phyloP scores from a whole-genome alignment of 2,797 vertebrate genomes.

The Micrastur ruficollis region DNA sequence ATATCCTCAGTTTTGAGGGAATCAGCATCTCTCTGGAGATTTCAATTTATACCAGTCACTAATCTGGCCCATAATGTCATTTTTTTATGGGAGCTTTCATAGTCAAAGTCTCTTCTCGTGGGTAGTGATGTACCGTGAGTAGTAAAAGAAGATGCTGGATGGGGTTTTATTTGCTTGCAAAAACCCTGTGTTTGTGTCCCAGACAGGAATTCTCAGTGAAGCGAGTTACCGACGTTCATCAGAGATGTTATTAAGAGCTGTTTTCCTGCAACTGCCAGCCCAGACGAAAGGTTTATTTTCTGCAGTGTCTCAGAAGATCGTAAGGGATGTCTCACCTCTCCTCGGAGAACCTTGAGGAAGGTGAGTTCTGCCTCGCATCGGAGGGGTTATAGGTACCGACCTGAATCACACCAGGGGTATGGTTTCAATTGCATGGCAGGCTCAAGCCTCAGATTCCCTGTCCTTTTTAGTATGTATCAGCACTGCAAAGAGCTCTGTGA shows the following conservation, averaged over 20 bases:
- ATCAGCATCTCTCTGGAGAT: slow-evolving; percentile 1
- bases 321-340: neutral
- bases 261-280: neutral
- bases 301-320: neutral
- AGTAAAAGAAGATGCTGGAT: neutral
- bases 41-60: neutral
- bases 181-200: neutral
- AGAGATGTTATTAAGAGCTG: neutral
- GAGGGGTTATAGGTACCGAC: neutral
- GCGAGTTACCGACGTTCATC: accelerated
- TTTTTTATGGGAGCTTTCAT: neutral
- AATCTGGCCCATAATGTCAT: neutral
- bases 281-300: neutral
- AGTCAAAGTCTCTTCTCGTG: neutral
- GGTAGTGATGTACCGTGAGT: neutral
- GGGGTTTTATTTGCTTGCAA: neutral
- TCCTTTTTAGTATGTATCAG: neutral
- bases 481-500: neutral
- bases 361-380: neutral
- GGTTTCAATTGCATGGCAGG: neutral
- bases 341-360: neutral
- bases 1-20: neutral
- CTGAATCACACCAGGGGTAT: neutral
- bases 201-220: neutral
- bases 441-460: neutral